Conservation (phyloP, 2,888 invertebrate genomes). For the Calameuta filiformis region DNA sequence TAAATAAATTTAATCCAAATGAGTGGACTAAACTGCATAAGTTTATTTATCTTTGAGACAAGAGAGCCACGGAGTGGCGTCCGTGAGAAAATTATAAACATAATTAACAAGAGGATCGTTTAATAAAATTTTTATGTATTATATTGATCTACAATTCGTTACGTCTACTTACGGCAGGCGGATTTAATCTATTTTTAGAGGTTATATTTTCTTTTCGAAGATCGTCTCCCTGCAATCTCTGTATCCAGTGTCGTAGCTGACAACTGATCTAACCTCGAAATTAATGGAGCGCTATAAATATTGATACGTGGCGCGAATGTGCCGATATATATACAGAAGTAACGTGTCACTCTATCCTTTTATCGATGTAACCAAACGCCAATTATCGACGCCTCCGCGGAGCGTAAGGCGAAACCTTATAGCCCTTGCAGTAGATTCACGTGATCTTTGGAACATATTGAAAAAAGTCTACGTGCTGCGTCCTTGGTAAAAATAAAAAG, state of each 20-base stretch:
- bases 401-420: slow-evolving; percentile 54
- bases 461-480: not conserved
- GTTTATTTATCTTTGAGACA: not conserved
- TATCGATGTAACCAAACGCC: slow-evolving; percentile 62
- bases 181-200: not conserved
- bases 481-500: not conserved
- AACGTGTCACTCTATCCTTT: slow-evolving; percentile 46
- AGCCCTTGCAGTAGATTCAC: slow-evolving; percentile 8
- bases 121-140: not conserved
- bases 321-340: slow-evolving; percentile 42
- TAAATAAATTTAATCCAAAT: slow-evolving; percentile 15
- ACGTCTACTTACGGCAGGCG: slow-evolving; percentile 12
- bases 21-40: not conserved
- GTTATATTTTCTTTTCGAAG: not conserved
- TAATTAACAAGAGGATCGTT: not conserved
- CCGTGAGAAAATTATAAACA: not conserved
- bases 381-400: slow-evolving; percentile 60
- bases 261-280: slow-evolving; percentile 4
- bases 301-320: slow-evolving; percentile 48
- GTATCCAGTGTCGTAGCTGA: not conserved
- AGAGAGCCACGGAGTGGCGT: not conserved
- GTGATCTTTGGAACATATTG: not conserved
- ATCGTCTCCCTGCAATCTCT: not conserved
- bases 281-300: slow-evolving; percentile 56
- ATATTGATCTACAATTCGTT: not conserved